Conservation (phyloP, 2,113 vertebrate species). For the Notarius lentiginosus region DNA sequence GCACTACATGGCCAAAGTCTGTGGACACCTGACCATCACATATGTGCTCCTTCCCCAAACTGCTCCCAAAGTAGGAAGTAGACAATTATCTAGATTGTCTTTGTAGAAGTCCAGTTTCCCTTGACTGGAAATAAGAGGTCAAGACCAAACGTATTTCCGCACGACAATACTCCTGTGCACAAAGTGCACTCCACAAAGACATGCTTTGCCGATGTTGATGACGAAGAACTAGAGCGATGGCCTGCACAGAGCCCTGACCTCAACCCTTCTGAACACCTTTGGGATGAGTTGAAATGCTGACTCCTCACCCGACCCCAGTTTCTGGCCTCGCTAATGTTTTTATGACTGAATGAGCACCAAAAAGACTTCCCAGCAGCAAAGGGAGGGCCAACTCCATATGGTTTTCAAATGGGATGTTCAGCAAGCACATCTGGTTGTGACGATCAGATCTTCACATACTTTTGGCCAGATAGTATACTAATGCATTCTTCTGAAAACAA, state of each 20-base stretch:
- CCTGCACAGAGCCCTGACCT: background rate
- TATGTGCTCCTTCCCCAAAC: background rate
- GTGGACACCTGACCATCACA: background rate
- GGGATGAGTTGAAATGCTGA: background rate
- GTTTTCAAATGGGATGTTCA: background rate
- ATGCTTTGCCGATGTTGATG: background rate
- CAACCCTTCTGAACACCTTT: background rate
- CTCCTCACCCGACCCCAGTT: background rate
- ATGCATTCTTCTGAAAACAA: no score
- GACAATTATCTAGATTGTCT: background rate
- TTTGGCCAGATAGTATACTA: no score
- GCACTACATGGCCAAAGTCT: background rate
- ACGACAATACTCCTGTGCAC: background rate
- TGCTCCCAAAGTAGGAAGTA: background rate
- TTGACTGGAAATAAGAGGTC: background rate
- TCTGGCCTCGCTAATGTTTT: background rate
- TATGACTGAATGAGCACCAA: background rate
- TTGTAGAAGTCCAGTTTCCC: background rate
- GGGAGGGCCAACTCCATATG: background rate
- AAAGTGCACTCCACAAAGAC: background rate
- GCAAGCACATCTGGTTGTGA: background rate
- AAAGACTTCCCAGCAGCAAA: background rate
- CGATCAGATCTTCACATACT: background rate
- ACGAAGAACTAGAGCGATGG: background rate
- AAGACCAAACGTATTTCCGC: background rate